A percentile compares a stretch with the other conserved stretches of the same genome.
Conservation (phyloP, 2,888 invertebrate genomes). For the Xanthorhoe designata region DNA sequence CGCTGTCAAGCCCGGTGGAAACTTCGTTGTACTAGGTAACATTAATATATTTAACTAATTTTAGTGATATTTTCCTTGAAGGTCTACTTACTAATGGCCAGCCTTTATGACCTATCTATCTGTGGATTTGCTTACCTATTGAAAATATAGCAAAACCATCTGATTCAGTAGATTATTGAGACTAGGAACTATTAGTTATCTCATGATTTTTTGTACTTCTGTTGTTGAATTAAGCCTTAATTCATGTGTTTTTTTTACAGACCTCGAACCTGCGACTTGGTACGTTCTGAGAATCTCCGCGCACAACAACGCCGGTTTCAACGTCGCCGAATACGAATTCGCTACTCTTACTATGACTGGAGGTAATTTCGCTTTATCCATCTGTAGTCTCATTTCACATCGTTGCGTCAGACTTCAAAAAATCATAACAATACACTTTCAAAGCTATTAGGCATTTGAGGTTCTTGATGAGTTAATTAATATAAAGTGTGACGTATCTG, state of each 20-base stretch:
- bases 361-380: constrained; percentile 85
- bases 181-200: too few species aligned
- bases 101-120: too few species aligned
- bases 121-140: too few species aligned
- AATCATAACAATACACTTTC: background rate
- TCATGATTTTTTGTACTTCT: too few species aligned
- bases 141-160: too few species aligned
- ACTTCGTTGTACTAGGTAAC: constrained; percentile 91
- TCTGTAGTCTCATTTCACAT: background rate
- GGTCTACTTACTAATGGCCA: too few species aligned
- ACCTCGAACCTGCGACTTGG: constrained; percentile 97
- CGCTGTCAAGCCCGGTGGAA: constrained; percentile 95
- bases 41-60: too few species aligned
- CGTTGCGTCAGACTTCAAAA: background rate
- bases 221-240: too few species aligned
- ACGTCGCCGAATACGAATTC: constrained; percentile 97
- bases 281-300: constrained; percentile 96
- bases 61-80: too few species aligned
- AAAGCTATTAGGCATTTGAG: background rate
- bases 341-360: constrained; percentile 97
- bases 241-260: constrained; percentile 62
- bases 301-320: constrained; percentile 98
- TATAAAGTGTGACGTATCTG: too few species aligned
- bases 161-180: too few species aligned
- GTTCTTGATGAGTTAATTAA: background rate